Evolutionary conservation across 1,140 invertebrate species (phyloP), one percentile per base, ranked within the genome.

Genomic region (Drosophila paulistorum): DNA sequence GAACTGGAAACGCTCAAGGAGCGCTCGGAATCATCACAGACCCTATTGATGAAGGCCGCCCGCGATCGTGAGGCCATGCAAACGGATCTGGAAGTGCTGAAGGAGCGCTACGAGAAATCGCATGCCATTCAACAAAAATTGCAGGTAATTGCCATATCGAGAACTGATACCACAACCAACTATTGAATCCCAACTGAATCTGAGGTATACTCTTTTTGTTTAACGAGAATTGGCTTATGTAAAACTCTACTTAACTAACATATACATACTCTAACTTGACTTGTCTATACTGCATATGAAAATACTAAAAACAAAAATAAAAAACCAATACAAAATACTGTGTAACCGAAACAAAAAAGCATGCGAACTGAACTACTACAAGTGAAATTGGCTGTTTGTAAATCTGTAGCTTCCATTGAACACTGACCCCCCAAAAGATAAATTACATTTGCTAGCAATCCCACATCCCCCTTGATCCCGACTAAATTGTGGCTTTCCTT

Each of bases 21-120:
- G 92, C 94, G 96, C 59, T 92, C 96, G 7, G 97, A 98, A 86
- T 92, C 96, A 17, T 95, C 96, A 42, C 95, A 96, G 59, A 95
- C 94, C 54, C 96, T 97, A 68, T 94, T 97, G 39, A 94, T 94
- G 62, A 97, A 98, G 91, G 94, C 95, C n/a, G 96, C 96, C 76
- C 94, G 97, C 51, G 97, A 98, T 71, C 94, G 96, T 79, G 97
- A 98, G 81, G 96, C 95, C 71, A 94, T 96, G 67, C 94, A 96
- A 68, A 96, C 96, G 1, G 97, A 98, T 92, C 92, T 97, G 55
- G 97, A 98, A 65, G 94, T 98, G 7, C 93, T 97, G 0, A 96
- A 97, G 91, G 97, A 98, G 74, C 93, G 97, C 90, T 96, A 96
- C 94, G 97, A 98, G 81, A 98, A 98, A 91, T 94, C 95, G 7